Evolutionary conservation across 2,113 vertebrate genomes (phyloP).

Genomic region (Apteryx mantelli): DNA sequence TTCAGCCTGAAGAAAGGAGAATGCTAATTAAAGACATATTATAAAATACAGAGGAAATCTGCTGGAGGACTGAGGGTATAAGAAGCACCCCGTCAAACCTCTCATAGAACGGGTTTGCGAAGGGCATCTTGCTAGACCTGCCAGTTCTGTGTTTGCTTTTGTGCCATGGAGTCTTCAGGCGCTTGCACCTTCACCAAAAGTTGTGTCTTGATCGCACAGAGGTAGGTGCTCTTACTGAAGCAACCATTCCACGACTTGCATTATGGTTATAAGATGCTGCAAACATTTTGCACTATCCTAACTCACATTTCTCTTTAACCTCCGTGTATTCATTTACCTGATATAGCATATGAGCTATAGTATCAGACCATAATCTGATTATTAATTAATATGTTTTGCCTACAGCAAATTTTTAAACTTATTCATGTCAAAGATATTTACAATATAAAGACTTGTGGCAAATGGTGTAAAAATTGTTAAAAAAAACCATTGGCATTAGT

Average conservation of each 20-base stretch:
- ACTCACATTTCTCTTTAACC: background rate
- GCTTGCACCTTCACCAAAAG: background rate
- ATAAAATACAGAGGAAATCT: background rate
- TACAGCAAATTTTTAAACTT: background rate
- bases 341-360: background rate
- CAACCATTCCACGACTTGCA: background rate
- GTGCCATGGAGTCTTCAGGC: background rate
- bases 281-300: background rate
- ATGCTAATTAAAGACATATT: background rate
- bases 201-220: background rate
- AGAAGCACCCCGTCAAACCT: background rate
- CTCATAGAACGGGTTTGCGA: rapidly evolving
- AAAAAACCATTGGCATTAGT: background rate
- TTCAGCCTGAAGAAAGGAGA: background rate
- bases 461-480: background rate
- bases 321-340: background rate
- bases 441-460: background rate
- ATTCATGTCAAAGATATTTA: background rate
- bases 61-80: rapidly evolving
- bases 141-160: background rate
- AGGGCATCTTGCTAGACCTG: background rate
- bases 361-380: background rate
- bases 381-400: background rate
- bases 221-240: background rate
- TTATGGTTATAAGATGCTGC: background rate